Base-by-base conservation (phyloP, 1,140 invertebrate species). In the Drosophila sturtevanti region DNA sequence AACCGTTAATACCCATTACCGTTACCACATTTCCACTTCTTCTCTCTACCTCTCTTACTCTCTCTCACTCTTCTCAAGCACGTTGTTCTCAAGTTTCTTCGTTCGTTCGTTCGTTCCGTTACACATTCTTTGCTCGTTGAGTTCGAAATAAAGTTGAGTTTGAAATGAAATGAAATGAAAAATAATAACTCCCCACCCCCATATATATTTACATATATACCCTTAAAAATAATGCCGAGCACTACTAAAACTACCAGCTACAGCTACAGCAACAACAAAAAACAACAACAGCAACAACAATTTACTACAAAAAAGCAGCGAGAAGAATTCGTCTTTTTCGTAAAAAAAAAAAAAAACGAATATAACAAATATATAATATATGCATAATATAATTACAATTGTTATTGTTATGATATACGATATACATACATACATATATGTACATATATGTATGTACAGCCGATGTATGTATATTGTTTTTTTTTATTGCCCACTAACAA, bases 401-500 rank as follows among this genome's bases (percentile, higher is more conserved):
- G 44, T 27, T 31, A 55, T 61, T 16, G 51, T 58, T 51, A 64
- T 69, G 44, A 48, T 21, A 11, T 48, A 18, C 14, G 7, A 41
- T 14, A 41, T 41, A 41, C 4, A 16, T 48, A 48, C 37, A 58
- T 63, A 68, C 68, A 37, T 21, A 64, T 68, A 85, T 66, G 44
- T 24, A 24, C 4, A 24, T 24, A 24, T 24, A 24, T 24, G 24
- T 24, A 24, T 24, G 24, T 24, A 24, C n/a, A n/a, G n/a, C n/a
- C n/a, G n/a, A n/a, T 24, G 24, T 4, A 24, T 24, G 4, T 24
- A 24, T 24, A 24, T 24, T 24, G 4, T 4, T 31, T 72, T 77
- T 71, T 63, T 65, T 80, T 62, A 70, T 81, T 85, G 81, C 41
- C 69, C 68, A 89, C 71, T 86, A 86, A 87, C 82, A 79, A 76